Evolutionary conservation across 2,113 vertebrate species (phyloP).

Genomic region (Ascaphus truei): DNA sequence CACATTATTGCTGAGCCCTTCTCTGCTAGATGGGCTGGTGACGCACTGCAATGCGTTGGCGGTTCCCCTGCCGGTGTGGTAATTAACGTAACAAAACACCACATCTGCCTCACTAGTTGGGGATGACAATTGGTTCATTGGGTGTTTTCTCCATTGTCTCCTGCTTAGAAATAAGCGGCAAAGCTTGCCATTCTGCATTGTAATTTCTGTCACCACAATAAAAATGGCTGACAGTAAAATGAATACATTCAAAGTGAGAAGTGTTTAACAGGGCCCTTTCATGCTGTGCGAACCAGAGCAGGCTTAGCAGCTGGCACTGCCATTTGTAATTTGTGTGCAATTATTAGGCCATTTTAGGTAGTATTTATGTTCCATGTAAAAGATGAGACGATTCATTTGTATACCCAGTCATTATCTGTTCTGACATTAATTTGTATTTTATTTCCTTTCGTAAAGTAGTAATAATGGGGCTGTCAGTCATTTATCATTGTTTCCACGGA

Average conservation of each 20-base stretch:
- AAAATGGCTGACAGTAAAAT: slow-evolving; percentile 52
- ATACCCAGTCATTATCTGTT: slow-evolving; percentile 60
- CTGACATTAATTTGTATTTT: slow-evolving; percentile 61
- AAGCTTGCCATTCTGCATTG: slow-evolving; percentile 44
- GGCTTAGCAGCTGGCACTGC: slow-evolving; percentile 60
- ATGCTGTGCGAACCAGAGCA: slow-evolving; percentile 51
- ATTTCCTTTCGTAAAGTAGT: slow-evolving; percentile 62
- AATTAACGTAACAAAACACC: background rate
- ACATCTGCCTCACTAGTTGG: background rate
- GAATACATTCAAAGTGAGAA: slow-evolving; percentile 53
- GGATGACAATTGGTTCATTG: background rate
- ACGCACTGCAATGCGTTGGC: background rate
- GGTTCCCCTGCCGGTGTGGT: background rate
- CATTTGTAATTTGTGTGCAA: slow-evolving; percentile 60
- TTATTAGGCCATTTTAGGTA: slow-evolving; percentile 58
- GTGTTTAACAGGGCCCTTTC: slow-evolving; percentile 57
- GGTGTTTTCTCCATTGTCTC: background rate
- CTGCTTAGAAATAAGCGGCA: slow-evolving; percentile 3
- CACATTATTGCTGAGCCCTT: too few species aligned
- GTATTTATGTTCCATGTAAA: slow-evolving; percentile 54
- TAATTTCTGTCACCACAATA: slow-evolving; percentile 62
- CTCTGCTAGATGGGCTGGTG: too few species aligned
- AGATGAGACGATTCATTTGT: slow-evolving; percentile 62
- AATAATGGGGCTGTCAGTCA: slow-evolving; percentile 62
- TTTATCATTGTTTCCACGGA: slow-evolving; percentile 48